phyloP scores from a whole-genome alignment of 2,888 invertebrate genomes.

The Melieria omissa region DNA sequence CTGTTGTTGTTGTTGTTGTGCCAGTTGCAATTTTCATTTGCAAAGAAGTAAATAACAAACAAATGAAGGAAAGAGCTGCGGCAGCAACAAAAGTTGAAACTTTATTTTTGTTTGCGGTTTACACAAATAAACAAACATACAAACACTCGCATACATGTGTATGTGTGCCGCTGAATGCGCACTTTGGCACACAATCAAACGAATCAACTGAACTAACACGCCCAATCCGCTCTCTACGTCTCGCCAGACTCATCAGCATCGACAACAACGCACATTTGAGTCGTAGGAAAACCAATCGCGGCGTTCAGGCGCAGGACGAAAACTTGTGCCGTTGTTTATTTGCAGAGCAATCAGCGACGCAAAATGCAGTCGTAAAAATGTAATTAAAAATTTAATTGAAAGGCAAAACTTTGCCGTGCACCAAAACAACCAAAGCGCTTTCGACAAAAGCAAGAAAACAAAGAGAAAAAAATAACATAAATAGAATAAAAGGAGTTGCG shows the following conservation, averaged over 20 bases:
- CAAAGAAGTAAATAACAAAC: not conserved
- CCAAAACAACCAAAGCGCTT: too few species aligned
- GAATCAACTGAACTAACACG: not conserved
- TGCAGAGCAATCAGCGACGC: not conserved
- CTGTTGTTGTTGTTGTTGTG: not conserved
- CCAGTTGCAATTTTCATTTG: not conserved
- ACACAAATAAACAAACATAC: too few species aligned
- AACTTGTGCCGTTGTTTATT: not conserved
- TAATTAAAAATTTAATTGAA: conserved; percentile 37
- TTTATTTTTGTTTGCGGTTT: not conserved
- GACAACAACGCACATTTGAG: too few species aligned
- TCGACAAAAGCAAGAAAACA: too few species aligned
- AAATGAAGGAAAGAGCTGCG: too few species aligned
- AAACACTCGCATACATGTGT: not conserved
- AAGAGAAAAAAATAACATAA: too few species aligned
- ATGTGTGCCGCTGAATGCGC: not conserved
- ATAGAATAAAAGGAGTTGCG: too few species aligned
- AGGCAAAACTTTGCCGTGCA: conserved; percentile 10
- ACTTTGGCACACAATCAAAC: not conserved
- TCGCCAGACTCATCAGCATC: too few species aligned
- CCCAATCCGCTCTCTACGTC: too few species aligned
- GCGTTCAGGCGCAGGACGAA: not conserved
- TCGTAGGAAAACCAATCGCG: too few species aligned
- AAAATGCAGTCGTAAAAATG: conserved; percentile 22
- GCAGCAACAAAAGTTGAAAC: not conserved